Evolutionary conservation across 1,140 invertebrate genomes (phyloP).

Genomic region (Drosophila erecta): DNA sequence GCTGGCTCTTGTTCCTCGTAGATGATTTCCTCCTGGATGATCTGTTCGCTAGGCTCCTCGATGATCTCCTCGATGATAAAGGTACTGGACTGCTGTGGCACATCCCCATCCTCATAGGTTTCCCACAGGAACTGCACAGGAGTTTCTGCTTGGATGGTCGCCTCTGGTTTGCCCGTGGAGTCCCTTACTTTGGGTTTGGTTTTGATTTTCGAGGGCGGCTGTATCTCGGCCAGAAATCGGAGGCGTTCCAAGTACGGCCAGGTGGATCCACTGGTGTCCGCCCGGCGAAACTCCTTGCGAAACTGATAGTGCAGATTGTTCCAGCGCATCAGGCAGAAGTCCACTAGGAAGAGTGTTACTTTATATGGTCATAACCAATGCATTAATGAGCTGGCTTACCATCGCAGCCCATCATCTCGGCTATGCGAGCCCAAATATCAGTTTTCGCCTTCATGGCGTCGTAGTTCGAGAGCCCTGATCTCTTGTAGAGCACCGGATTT

Average conservation of each 20-base stretch:
- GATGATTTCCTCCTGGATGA: conserved; percentile 62
- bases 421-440: conserved; percentile 68
- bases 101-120: conserved; percentile 44
- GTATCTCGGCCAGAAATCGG: conserved; percentile 47
- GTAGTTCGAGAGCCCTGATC: conserved; percentile 69
- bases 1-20: conserved; percentile 51
- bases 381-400: conserved; percentile 23
- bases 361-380: too few species aligned
- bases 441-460: conserved; percentile 78
- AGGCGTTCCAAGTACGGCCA: conserved; percentile 77
- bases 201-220: conserved; percentile 13
- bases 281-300: conserved; percentile 62
- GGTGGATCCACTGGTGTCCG: conserved; percentile 55
- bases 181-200: conserved; percentile 15
- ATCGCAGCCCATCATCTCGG: conserved; percentile 58
- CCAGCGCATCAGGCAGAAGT: conserved; percentile 79
- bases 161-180: not conserved
- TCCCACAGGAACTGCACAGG: conserved; percentile 48
- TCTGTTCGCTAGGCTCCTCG: conserved; percentile 45
- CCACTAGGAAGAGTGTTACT: conserved; percentile 26
- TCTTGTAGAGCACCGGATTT: conserved; percentile 63
- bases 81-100: conserved; percentile 33
- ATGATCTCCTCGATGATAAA: conserved; percentile 66
- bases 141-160: not conserved
- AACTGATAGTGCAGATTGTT: conserved; percentile 77